Percentiles rank a stretch among this genome's conserved stretches.
phyloP scores from a whole-genome alignment of 2,113 vertebrate species.

The Gulo gulo region DNA sequence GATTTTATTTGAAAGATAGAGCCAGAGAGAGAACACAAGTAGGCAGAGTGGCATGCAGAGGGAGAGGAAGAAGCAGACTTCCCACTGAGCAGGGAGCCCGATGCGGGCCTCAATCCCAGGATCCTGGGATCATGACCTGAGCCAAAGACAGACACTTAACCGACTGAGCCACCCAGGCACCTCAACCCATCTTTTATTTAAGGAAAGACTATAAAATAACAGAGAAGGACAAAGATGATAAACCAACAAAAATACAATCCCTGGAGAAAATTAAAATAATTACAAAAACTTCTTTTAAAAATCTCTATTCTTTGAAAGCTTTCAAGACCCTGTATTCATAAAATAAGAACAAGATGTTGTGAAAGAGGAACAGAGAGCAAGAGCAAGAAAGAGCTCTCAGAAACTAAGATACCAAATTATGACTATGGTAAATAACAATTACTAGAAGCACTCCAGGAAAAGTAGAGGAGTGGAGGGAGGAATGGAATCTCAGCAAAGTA shows the following conservation, averaged over 20 bases:
- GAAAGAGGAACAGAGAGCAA: neutral
- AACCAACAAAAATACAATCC: neutral
- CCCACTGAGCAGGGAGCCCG: neutral
- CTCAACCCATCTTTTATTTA: neutral
- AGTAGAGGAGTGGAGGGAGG: neutral
- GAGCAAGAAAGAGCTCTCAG: neutral
- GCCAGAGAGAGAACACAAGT: neutral
- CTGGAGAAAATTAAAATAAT: neutral
- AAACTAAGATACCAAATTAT: neutral
- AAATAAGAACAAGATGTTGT: slow-evolving; percentile 23
- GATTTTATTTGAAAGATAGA: neutral
- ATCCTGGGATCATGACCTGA: neutral
- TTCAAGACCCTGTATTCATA: neutral
- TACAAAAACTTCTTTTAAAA: neutral
- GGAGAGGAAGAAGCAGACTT: neutral
- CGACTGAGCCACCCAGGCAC: neutral
- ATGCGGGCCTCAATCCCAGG: neutral
- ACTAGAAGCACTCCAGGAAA: neutral
- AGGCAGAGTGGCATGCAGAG: neutral
- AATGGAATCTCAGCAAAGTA: neutral
- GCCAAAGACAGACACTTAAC: neutral
- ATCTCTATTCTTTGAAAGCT: neutral
- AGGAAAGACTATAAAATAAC: neutral
- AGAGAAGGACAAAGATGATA: neutral
- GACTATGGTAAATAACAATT: neutral